Percentiles rank a stretch among this genome's conserved stretches.
These are phyloP conservation scores for Toxonevra muliebris DNA, from an alignment of 2,888 invertebrate genomes.

Conservation along the genomic window DNA sequence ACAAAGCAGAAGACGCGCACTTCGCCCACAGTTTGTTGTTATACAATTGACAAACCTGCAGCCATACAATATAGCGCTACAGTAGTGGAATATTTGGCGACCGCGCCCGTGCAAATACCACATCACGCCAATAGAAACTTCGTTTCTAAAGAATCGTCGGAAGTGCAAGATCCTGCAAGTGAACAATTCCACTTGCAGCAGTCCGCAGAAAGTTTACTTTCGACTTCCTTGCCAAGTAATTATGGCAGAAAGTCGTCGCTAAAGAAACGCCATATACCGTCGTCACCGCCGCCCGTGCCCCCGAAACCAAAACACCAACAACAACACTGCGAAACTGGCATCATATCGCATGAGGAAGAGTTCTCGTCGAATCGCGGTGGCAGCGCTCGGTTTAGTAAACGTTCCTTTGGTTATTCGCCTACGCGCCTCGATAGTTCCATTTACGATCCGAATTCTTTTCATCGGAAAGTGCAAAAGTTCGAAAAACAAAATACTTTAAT, in stretches of 20 bases:
- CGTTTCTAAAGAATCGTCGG: background rate
- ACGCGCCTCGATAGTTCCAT: constrained; percentile 17
- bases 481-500: constrained; percentile 45
- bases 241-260: constrained; percentile 36
- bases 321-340: no score
- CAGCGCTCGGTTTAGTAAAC: constrained; percentile 3
- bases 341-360: background rate
- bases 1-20: constrained; percentile 41
- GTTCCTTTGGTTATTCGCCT: background rate
- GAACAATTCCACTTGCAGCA: background rate
- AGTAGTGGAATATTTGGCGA: constrained; percentile 19
- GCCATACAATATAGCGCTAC: constrained; percentile 31
- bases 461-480: constrained; percentile 49
- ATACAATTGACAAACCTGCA: constrained; percentile 54
- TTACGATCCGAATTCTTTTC: constrained; percentile 51
- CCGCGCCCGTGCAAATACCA: constrained; percentile 38
- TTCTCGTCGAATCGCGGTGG: background rate
- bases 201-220: constrained; percentile 25
- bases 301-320: constrained; percentile 41
- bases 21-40: constrained; percentile 60
- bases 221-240: constrained; percentile 42
- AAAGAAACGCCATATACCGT: constrained; percentile 23
- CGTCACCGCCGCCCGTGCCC: constrained; percentile 44
- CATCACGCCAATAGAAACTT: background rate
- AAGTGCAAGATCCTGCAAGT: background rate